Evolutionary conservation across 2,888 invertebrate species (phyloP).

Genomic region (Nemapogon koenigi): DNA sequence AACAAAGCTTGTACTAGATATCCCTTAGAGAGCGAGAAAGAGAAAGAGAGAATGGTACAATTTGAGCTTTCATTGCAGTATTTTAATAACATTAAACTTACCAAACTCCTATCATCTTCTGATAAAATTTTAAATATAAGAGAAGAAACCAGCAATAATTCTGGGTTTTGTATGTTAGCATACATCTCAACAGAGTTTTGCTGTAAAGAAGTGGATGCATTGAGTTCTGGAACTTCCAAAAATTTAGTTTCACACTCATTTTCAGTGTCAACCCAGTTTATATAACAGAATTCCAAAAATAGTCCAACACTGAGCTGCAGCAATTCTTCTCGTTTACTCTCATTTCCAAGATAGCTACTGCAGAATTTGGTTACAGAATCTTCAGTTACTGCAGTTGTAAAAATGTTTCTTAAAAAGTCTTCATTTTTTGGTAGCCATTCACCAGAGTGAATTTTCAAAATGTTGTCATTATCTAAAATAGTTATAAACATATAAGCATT

Average conservation of each 20-base stretch:
- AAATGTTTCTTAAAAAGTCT: slow-evolving; percentile 31
- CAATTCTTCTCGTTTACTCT: slow-evolving; percentile 34
- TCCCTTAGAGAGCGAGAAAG: too few relatives aligned
- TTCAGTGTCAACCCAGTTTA: slow-evolving; percentile 71
- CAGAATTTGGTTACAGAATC: slow-evolving; percentile 26
- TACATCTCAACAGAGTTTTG: slow-evolving; percentile 73
- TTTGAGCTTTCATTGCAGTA: background rate
- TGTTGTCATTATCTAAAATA: slow-evolving; percentile 29
- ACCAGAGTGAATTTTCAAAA: slow-evolving; percentile 36
- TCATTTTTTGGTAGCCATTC: slow-evolving; percentile 32
- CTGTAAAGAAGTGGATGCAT: slow-evolving; percentile 45
- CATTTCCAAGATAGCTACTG: slow-evolving; percentile 25
- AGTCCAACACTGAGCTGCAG: slow-evolving; percentile 68
- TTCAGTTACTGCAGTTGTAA: slow-evolving; percentile 29
- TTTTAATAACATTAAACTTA: slow-evolving; percentile 22
- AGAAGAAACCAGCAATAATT: slow-evolving; percentile 42
- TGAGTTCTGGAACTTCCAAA: slow-evolving; percentile 44
- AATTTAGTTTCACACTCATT: slow-evolving; percentile 43
- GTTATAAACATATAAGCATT: too few relatives aligned
- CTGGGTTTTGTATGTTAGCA: slow-evolving; percentile 67
- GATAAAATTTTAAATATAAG: slow-evolving; percentile 41
- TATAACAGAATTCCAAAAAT: slow-evolving; percentile 76
- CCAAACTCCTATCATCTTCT: slow-evolving; percentile 36
- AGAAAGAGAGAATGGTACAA: background rate
- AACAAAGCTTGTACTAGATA: too few relatives aligned